Base-by-base conservation (phyloP, 2,888 invertebrate genomes). In the Drosophila testacea region DNA sequence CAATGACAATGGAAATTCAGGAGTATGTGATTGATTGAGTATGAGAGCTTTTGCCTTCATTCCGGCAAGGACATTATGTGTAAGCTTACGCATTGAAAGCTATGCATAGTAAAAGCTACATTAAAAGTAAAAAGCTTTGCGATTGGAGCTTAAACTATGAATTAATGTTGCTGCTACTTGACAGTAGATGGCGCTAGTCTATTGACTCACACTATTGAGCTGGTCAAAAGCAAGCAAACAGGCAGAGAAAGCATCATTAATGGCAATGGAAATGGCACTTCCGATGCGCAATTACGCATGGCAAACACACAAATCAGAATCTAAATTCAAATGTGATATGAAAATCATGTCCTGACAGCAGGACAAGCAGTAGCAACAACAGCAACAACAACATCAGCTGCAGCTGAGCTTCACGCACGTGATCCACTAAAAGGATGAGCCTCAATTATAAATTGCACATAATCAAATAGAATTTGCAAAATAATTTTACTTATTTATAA, bases 251-350 rank as follows among this genome's bases (percentile, higher is more conserved):
- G 70, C 78, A 77, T 75, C 72, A 79, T 87, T 85, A 88, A 83
- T 74, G 55, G 5, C 42, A 27, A 13, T 56, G 27, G 44, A 34
- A 56, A 51, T 55, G 77, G 72, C 74, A 82, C 73, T 87, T 84
- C 80, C 85, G 85, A 56, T 87, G 65, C 41, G 77, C 83, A 89
- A 85, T 88, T 83, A 85, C 69, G 73, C 75, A 77, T 89, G 66
- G 75, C 88, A 89, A 85, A 85, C 88, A 71, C 70, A 63, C 48
- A 88, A 85, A 87, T 88, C 71, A 75, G 70, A 82, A 71, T 56
- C 52, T 48, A 73, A 81, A 77, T 61, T 65, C 69, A 74, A 81
- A 83, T 77, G 72, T 57, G 77, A 72, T 73, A 82, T 71, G 72
- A 69, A 73, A 75, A 81, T 78, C 78, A 78, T 88, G 62, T 81